A percentile compares a stretch with the other conserved stretches of the same genome.
Evolutionary conservation across 2,797 vertebrate genomes (phyloP).

Genomic region (Amblyopsis hoosieri): DNA sequence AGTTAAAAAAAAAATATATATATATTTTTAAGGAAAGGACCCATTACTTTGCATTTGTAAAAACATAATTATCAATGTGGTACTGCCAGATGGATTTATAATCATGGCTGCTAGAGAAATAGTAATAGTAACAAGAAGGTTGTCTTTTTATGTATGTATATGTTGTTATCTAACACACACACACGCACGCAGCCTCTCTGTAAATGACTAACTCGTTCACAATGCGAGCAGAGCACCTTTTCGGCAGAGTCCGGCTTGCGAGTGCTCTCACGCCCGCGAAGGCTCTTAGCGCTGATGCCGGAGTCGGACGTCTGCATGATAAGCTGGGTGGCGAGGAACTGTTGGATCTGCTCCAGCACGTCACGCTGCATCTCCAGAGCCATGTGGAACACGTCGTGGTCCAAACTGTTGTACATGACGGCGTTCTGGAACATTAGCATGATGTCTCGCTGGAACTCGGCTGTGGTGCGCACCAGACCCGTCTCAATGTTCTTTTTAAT

Average conservation of each 20-base stretch:
- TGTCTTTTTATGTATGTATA: no score
- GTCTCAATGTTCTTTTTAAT: slow-evolving; percentile 93
- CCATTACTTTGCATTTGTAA: no score
- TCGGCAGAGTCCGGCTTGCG: slow-evolving; percentile 94
- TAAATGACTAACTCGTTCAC: slow-evolving; percentile 53
- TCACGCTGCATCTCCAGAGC: slow-evolving; percentile 91
- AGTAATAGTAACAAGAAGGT: no score
- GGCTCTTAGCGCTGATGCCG: slow-evolving; percentile 89
- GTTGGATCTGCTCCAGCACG: slow-evolving; percentile 90
- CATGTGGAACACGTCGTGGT: slow-evolving; percentile 92
- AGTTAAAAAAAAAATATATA: no score
- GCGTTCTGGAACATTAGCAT: slow-evolving; percentile 94
- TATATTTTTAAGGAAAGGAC: no score
- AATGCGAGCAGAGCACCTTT: slow-evolving; percentile 84
- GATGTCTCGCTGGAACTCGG: slow-evolving; percentile 89
- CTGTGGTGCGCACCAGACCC: slow-evolving; percentile 86
- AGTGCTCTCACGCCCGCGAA: slow-evolving; percentile 92
- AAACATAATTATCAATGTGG: no score
- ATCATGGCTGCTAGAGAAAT: no score
- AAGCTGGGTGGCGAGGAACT: slow-evolving; percentile 90
- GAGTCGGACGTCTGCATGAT: slow-evolving; percentile 93
- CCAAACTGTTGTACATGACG: slow-evolving; percentile 91
- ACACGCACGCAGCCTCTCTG: slow-evolving; percentile 20
- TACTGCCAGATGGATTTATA: no score
- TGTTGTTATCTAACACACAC: not conserved